Evolutionary conservation across 2,888 invertebrate genomes (phyloP).

Genomic region (Thecophora atra): DNA sequence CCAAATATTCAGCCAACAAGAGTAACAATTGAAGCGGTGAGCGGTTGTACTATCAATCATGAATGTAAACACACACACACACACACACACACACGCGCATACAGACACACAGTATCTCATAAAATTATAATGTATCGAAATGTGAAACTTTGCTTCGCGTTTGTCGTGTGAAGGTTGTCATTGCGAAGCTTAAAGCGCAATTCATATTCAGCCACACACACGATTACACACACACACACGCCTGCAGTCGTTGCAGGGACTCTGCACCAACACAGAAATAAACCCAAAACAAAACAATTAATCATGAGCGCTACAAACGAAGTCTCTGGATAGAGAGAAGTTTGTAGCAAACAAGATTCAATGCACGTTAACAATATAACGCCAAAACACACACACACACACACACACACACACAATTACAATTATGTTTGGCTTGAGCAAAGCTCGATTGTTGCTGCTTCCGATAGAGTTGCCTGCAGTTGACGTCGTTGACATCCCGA

Average conservation of each 20-base stretch:
- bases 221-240: background rate
- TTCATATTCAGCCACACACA: background rate
- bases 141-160: background rate
- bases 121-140: conserved; percentile 34
- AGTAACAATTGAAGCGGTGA: conserved; percentile 21
- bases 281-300: conserved; percentile 27
- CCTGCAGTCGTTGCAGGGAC: background rate
- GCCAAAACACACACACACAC: background rate
- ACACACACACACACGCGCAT: background rate
- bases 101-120: conserved; percentile 21
- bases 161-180: background rate
- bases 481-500: conserved; percentile 27
- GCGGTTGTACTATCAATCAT: conserved; percentile 23
- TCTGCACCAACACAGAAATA: background rate
- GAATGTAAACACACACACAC: conserved; percentile 1
- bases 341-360: conserved; percentile 7
- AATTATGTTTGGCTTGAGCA: background rate
- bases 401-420: background rate
- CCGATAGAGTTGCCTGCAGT: conserved; percentile 11
- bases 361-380: conserved; percentile 1
- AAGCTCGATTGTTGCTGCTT: background rate
- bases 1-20: conserved; percentile 21
- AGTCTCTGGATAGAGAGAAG: conserved; percentile 22
- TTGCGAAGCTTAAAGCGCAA: background rate
- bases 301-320: conserved; percentile 33